Evolutionary conservation across 2,888 invertebrate species (phyloP), one percentile per base, ranked within the genome.

Genomic region (Hipparchia sbordonii): DNA sequence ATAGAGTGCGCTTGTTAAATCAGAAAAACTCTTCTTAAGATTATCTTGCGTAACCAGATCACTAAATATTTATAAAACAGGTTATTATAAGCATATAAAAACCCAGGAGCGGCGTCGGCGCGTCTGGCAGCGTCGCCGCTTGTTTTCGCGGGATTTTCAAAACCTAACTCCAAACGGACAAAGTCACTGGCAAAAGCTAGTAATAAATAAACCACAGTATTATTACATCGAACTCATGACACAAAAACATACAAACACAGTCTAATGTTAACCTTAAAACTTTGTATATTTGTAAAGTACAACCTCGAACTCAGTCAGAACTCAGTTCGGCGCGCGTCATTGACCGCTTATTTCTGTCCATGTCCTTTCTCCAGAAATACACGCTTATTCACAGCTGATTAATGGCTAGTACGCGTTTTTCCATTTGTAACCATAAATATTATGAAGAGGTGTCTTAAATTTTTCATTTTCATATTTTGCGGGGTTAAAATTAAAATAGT

Each of bases 361-460:
- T 85, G 86, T 85, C 87, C 87, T 90, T 89, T 90, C 86, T 87
- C 87, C 86, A 89, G 85, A 89, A 87, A 88, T 86, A 87, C 76
- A 75, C 75, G 72, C 77, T 72, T 76, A 73, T 75, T 75, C 76
- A 72, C 72, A 71, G 51, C 76, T 76, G 76, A 74, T 76, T 76
- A 74, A 76, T 76, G 70, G 69, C 59, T 68, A 46, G 51, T 68
- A 57, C 23, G 56, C 69, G 13, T 9, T 70, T 12, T 72, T 74
- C 33, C 12, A 62, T 13, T 69, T 72, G 62, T 61, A 71, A 67
- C 71, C 71, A 61, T 61, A 39, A 67, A 68, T 56, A 72, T 70
- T 62, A 65, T 59, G n/a, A 48, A 6, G 13, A 61, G 5, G 54
- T 69, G 69, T 61, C 45, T 7, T n/a, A 39, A 61, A 5, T 54